Evolutionary conservation across 92 coral and sea anemone species (phyloP).

Genomic region (Epizoanthus ramosus): DNA sequence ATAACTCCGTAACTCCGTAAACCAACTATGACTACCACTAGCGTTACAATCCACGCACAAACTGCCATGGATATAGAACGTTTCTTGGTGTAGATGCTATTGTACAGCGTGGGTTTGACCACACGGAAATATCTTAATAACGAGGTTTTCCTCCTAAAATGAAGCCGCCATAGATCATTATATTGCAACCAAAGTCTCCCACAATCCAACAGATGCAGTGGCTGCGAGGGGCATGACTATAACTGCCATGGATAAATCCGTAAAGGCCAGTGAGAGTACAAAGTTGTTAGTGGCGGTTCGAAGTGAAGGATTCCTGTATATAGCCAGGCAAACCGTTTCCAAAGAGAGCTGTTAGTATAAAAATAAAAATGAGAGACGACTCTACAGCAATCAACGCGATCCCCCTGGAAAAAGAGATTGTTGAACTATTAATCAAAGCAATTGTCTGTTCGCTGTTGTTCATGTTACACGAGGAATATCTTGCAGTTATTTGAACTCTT

Average conservation of each 20-base stretch:
- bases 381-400: not conserved
- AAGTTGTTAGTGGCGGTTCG: constrained; percentile 35
- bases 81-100: constrained; percentile 27
- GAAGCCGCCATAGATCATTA: constrained; percentile 12
- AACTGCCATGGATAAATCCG: constrained; percentile 45
- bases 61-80: constrained; percentile 26
- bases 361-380: constrained; percentile 13
- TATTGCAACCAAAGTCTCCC: constrained; percentile 25
- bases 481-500: no score
- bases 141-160: constrained; percentile 18
- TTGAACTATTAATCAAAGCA: no score
- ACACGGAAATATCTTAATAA: constrained; percentile 36
- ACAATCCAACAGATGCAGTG: constrained; percentile 24
- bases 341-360: constrained; percentile 13
- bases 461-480: no score
- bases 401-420: no score
- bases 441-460: no score
- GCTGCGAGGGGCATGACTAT: constrained; percentile 41
- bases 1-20: no score
- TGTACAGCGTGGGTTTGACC: constrained; percentile 25
- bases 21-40: no score
- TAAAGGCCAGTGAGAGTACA: constrained; percentile 24
- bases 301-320: constrained; percentile 44
- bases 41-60: constrained; percentile 10
- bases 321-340: constrained; percentile 44